These are phyloP conservation scores for Palaemon carinicauda DNA, from an alignment of 1,140 invertebrate genomes.

Conservation along the genomic window DNA sequence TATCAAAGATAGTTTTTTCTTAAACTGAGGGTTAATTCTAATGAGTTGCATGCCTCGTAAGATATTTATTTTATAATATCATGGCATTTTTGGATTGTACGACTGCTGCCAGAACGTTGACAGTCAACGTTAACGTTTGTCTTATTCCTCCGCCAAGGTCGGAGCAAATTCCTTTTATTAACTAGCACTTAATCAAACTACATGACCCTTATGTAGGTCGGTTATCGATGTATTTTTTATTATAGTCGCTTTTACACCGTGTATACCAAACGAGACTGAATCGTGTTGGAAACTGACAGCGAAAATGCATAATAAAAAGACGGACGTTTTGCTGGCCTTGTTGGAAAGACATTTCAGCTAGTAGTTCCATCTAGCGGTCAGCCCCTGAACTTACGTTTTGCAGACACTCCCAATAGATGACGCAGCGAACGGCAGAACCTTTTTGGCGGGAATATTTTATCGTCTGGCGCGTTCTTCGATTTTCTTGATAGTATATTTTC, in stretches of 20 bases:
- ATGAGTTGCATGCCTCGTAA: no score
- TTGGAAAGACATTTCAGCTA: constrained; percentile 22
- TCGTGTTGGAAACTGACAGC: no score
- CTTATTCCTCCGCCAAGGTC: constrained; percentile 43
- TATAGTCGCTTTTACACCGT: no score
- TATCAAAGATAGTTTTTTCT: no score
- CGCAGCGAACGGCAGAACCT: not conserved
- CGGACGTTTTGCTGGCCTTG: not conserved
- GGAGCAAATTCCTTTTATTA: not conserved
- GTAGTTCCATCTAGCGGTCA: constrained; percentile 46
- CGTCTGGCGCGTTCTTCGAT: constrained; percentile 7
- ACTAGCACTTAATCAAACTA: not conserved
- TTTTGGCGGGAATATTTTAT: constrained; percentile 51
- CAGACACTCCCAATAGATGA: constrained; percentile 38
- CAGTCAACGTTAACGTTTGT: constrained; percentile 39
- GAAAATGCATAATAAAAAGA: not conserved
- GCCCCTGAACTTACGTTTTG: constrained; percentile 38
- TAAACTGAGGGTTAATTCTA: no score
- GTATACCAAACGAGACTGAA: no score
- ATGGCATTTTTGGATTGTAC: no score
- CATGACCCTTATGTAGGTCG: no score
- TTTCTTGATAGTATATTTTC: not conserved
- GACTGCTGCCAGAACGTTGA: no score
- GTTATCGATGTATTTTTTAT: no score
- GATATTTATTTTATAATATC: no score